phyloP scores from a whole-genome alignment of 2,113 vertebrate species.

The Raja brachyura region DNA sequence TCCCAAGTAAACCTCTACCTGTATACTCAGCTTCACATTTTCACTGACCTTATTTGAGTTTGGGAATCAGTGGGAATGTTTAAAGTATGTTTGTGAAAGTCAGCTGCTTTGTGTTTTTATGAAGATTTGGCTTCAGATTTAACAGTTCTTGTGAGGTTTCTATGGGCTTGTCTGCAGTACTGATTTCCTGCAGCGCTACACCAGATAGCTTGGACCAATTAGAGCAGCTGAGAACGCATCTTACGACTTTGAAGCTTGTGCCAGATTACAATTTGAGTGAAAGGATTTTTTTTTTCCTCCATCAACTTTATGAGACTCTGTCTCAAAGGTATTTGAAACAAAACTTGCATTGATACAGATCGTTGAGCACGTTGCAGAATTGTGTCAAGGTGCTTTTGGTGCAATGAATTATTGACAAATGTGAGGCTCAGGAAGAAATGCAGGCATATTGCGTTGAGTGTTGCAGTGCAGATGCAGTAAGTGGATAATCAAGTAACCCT shows the following conservation, averaged over 20 bases:
- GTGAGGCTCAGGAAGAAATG: not conserved
- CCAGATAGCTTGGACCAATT: not conserved
- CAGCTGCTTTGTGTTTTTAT: not conserved
- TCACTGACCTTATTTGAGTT: not conserved
- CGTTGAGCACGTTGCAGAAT: not conserved
- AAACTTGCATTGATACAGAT: not conserved
- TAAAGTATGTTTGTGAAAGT: constrained; percentile 14
- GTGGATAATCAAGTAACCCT: not conserved
- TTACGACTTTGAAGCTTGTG: not conserved
- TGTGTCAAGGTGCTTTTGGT: not conserved
- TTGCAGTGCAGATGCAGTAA: not conserved
- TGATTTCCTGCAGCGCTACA: too few species aligned
- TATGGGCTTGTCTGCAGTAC: not conserved
- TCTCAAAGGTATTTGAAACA: not conserved
- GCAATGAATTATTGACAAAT: not conserved
- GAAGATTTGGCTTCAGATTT: not conserved
- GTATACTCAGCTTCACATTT: not conserved
- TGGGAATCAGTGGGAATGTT: not conserved
- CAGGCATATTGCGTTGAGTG: not conserved
- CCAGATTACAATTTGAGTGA: not conserved
- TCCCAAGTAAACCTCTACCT: not conserved
- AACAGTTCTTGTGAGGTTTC: not conserved
- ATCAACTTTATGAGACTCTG: not conserved
- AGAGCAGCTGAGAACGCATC: not conserved
- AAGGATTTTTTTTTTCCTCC: not conserved